Evolutionary conservation across 2,113 vertebrate genomes (phyloP), one percentile per base, ranked within the genome.

Genomic region (Casuarius casuarius): DNA sequence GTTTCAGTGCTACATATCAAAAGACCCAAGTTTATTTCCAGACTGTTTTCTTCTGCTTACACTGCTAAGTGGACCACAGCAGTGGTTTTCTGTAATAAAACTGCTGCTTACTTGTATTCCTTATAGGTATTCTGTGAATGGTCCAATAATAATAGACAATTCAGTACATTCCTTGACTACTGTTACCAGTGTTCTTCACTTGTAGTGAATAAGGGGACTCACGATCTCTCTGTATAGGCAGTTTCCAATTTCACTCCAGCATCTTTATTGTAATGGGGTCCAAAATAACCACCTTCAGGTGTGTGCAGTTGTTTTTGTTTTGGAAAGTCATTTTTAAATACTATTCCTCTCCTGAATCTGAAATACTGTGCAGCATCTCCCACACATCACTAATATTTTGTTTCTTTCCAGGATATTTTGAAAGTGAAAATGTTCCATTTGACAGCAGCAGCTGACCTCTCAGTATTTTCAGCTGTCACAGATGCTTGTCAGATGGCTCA

Each of bases 401-500:
- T 92, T 93, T 92, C 86, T 94, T 80, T 73, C 54, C 9, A 5
- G 82, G 84, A 52, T 68, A 42, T 46, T 38, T 52, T 46, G 79
- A 51, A 83, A 58, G 54, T 58, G 72, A 67, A 33, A 84, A 66
- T 84, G 54, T 59, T 89, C 40, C 9, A 59, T 88, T 63, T 93
- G 94, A 84, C 68, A 63, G 93, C 29, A 10, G 51, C 58, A 40
- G 58, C 25, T 81, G 81, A 89, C 31, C 73, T 76, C 72, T 90
- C 86, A 28, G 83, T 74, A 6, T 48, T 82, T 82, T 87, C 84
- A 79, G 89, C 77, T 94, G 70, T 85, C 87, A 87, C 94, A 95
- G 81, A 61, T 96, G 91, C 66, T 87, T 58, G 58, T 97, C 95
- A 95, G 89, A 87, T 95, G 93, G 35, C 67, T 79, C 58, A 35